A percentile compares a stretch with the other conserved stretches of the same genome.
Conservation (phyloP, 2,888 invertebrate species). For the Incurvaria masculella region DNA sequence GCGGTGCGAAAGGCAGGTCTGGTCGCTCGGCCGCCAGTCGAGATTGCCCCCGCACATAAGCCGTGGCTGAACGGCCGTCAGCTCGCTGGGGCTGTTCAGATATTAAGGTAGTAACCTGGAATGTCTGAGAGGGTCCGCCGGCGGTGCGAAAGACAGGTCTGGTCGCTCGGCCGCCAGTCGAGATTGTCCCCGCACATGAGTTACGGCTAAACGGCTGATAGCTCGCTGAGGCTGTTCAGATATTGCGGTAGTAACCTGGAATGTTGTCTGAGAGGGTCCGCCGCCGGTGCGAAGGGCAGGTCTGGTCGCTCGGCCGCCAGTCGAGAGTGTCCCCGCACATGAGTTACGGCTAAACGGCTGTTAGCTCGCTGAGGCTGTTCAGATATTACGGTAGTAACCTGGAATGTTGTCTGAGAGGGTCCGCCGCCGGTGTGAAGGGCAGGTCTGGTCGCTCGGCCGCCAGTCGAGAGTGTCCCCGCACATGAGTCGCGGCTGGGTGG, state of each 20-base stretch:
- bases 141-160: too few relatives aligned
- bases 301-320: conserved; percentile 1
- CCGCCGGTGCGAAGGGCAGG: conserved; percentile 15
- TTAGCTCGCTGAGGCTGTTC: conserved; percentile 16
- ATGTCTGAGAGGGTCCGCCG: too few relatives aligned
- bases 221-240: too few relatives aligned
- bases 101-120: too few relatives aligned
- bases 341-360: too few relatives aligned
- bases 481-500: conserved; percentile 31
- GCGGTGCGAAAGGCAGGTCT: conserved; percentile 15
- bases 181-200: too few relatives aligned
- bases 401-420: conserved; percentile 5
- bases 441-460: conserved; percentile 7
- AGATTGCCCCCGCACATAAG: not conserved
- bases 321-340: not conserved
- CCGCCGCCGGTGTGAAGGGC: conserved; percentile 15
- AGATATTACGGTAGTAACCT: too few relatives aligned
- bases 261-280: conserved; percentile 26
- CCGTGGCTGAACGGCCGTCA: conserved; percentile 41
- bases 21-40: not conserved
- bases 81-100: conserved; percentile 51
- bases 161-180: too few relatives aligned
- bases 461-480: conserved; percentile 1
- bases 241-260: too few relatives aligned
- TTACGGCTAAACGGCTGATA: too few relatives aligned